Base-by-base conservation (phyloP, 2,113 vertebrate genomes). In the Pseudopodoces humilis region DNA sequence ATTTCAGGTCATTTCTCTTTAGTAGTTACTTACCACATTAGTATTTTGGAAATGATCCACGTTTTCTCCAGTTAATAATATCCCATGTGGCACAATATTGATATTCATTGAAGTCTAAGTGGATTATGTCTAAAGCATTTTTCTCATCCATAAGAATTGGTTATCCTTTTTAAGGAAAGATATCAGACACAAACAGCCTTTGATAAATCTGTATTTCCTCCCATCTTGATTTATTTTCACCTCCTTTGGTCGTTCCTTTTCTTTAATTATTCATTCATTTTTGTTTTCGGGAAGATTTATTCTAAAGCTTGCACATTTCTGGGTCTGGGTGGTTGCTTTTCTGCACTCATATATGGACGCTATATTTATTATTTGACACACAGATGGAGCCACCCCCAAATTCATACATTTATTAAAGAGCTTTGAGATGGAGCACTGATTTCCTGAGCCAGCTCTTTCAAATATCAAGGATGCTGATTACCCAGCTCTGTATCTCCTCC, bases 91-190 rank as follows among this genome's bases (percentile, higher is more conserved):
- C 86, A 92, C 65, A 75, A 87, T 94, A 95, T 88, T 87, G 81
- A 94, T 96, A 93, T 87, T 94, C 91, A 94, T 85, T 95, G 94
- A 95, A 95, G 91, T 82, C 94, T 95, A 97, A 94, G 89, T 94
- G 74, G 94, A 95, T 94, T 94, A 96, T 22, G 69, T 76, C 94
- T 84, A 56, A 92, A 92, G 83, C 74, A 84, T 89, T 97, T 95
- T 91, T 70, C 83, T 83, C 80, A 86, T 77, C 88, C 37, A 28
- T 67, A 90, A 94, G 80, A 90, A 92, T 8, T 70, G 60, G 64
- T 97, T 94, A 92, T 88, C 76, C 80, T 83, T 95, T 88, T 93
- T 59, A 90, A 90, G 60, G 72, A 70, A 90, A 88, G 83, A 63
- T 83, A 88, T 64, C 69, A 87, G 92, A 84, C 86, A 91, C 59